phyloP scores from a whole-genome alignment of 64 coral and sea anemone species.

The Dendronephthya gigantea region DNA sequence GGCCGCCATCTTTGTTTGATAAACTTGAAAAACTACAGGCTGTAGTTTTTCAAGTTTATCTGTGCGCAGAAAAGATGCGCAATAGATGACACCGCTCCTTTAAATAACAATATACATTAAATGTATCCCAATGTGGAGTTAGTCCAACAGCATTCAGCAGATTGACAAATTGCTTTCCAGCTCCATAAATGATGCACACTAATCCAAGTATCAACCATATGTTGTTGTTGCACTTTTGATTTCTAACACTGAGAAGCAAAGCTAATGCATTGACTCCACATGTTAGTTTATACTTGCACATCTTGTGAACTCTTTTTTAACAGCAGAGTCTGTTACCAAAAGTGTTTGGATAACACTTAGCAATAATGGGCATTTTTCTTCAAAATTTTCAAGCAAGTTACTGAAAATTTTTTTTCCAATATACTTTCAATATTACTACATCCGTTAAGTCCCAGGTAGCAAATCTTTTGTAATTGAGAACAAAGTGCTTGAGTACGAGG shows the following conservation, averaged over 20 bases:
- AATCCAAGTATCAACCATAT: background rate
- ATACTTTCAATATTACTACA: background rate
- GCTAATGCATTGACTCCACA: background rate
- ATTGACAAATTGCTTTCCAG: background rate
- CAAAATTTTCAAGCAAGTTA: background rate
- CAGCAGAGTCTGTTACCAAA: background rate
- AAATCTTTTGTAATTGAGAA: background rate
- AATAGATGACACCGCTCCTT: too few relatives aligned
- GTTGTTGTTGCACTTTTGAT: background rate
- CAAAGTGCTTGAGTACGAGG: too few relatives aligned
- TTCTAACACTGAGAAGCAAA: background rate
- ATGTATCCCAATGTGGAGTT: conserved; percentile 7
- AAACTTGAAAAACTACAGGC: too few relatives aligned
- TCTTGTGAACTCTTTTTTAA: background rate
- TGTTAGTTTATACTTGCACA: background rate
- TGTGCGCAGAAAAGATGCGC: too few relatives aligned
- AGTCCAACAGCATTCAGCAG: background rate
- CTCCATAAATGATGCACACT: background rate
- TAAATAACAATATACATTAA: background rate
- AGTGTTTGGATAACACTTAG: background rate
- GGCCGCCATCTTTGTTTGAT: conserved; percentile 24
- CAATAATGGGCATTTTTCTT: background rate
- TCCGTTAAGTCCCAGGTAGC: background rate
- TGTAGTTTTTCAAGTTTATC: too few relatives aligned
- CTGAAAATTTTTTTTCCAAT: background rate